phyloP scores from a whole-genome alignment of 1,140 invertebrate species.

The Acromyrmex echinatior region DNA sequence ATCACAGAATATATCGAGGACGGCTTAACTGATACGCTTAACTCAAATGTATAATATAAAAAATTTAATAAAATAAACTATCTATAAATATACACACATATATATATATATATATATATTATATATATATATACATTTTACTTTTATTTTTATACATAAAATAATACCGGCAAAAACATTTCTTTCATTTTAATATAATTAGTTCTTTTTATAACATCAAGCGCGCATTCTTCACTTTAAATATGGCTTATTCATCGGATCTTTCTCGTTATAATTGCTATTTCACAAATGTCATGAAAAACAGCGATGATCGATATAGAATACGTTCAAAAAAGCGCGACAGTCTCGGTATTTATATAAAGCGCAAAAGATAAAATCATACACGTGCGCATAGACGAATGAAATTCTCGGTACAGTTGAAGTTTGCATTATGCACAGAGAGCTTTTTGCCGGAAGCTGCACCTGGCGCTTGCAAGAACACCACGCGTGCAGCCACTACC shows the following conservation, averaged over 20 bases:
- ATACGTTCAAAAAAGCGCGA: background rate
- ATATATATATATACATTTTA: background rate
- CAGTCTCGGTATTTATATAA: slow-evolving; percentile 28
- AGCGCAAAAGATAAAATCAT: slow-evolving; percentile 40
- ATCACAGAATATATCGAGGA: background rate
- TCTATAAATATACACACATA: background rate
- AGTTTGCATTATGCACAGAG: slow-evolving; percentile 66
- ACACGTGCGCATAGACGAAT: slow-evolving; percentile 33
- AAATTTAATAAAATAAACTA: background rate
- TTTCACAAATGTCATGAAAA: slow-evolving; percentile 18
- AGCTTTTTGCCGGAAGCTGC: slow-evolving; percentile 56
- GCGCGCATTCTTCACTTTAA: background rate
- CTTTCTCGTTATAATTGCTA: slow-evolving; percentile 23
- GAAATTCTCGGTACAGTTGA: slow-evolving; percentile 49
- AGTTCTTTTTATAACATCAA: background rate
- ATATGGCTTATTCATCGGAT: background rate
- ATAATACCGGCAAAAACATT: background rate
- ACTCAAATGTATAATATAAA: background rate
- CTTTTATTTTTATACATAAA: background rate
- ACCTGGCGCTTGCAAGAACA: slow-evolving; percentile 60
- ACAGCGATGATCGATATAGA: background rate
- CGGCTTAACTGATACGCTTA: background rate
- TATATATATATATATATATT: background rate
- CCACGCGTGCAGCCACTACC: background rate
- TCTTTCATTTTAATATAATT: background rate